Conservation (phyloP, 1,140 invertebrate species). For the Bombyx mandarina region DNA sequence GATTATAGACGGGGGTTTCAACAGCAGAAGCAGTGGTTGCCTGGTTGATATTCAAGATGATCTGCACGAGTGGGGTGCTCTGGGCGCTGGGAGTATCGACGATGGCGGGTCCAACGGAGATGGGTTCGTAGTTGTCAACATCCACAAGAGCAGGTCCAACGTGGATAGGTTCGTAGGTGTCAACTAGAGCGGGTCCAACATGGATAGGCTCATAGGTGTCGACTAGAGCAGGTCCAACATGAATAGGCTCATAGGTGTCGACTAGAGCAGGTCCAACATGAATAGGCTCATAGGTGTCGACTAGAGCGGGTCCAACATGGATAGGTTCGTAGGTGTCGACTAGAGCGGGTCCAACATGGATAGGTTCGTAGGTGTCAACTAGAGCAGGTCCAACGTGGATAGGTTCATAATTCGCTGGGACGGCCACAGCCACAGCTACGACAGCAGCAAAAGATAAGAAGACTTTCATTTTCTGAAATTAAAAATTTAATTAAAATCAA, state of each 20-base stretch:
- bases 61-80: slow-evolving; percentile 6
- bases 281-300: no score
- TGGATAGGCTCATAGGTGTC: slow-evolving; percentile 12
- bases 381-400: no score
- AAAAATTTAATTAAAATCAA: no score
- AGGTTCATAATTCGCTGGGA: slow-evolving; percentile 1
- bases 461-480: slow-evolving; percentile 24
- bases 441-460: slow-evolving; percentile 21
- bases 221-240: slow-evolving; percentile 13
- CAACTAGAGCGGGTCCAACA: slow-evolving; percentile 11
- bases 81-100: neutral
- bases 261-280: no score
- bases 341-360: no score
- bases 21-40: neutral
- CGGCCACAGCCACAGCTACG: slow-evolving; percentile 28
- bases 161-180: slow-evolving; percentile 9
- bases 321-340: no score
- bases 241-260: neutral
- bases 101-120: slow-evolving; percentile 4
- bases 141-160: slow-evolving; percentile 12
- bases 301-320: no score
- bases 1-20: slow-evolving; percentile 2
- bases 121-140: slow-evolving; percentile 3
- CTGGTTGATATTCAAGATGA: slow-evolving; percentile 13
- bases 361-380: no score